Conservation (phyloP, 2,113 vertebrate species). For the Nesoenas mayeri region DNA sequence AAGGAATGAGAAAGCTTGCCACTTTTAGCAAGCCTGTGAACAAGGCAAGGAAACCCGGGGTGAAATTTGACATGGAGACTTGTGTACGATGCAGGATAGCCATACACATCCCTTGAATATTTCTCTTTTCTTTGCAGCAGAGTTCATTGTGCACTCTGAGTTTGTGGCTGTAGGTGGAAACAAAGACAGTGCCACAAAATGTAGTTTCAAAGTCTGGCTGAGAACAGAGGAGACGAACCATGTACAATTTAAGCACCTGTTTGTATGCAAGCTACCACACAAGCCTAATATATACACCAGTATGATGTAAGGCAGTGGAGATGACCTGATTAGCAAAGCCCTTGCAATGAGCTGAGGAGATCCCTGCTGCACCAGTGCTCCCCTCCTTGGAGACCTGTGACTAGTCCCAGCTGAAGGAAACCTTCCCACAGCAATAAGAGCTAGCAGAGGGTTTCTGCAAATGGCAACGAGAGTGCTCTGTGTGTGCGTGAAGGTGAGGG, state of each 20-base stretch:
- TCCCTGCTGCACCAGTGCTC: constrained; percentile 49
- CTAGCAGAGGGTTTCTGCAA: constrained; percentile 36
- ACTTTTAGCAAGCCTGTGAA: constrained; percentile 28
- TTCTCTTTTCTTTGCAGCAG: background rate
- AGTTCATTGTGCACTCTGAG: background rate
- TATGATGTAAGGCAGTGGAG: constrained; percentile 8
- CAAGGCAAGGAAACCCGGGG: background rate
- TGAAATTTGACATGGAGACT: background rate
- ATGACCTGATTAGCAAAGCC: constrained; percentile 30
- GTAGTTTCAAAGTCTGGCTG: background rate
- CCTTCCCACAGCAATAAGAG: constrained; percentile 33
- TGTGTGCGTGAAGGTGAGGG: background rate
- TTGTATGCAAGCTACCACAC: background rate
- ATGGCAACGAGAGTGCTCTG: background rate
- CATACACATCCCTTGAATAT: background rate
- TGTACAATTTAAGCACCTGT: background rate
- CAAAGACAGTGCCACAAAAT: background rate
- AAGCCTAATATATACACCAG: background rate
- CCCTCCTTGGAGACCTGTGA: constrained; percentile 65
- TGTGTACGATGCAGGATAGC: background rate
- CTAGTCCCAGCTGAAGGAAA: constrained; percentile 67
- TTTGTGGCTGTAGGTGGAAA: constrained; percentile 1
- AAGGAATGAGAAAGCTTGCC: background rate
- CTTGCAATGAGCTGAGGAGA: background rate
- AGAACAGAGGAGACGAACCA: background rate